Evolutionary conservation across 2,888 invertebrate genomes (phyloP), one percentile per base, ranked within the genome.

Genomic region (Trissolcus brochymenae): DNA sequence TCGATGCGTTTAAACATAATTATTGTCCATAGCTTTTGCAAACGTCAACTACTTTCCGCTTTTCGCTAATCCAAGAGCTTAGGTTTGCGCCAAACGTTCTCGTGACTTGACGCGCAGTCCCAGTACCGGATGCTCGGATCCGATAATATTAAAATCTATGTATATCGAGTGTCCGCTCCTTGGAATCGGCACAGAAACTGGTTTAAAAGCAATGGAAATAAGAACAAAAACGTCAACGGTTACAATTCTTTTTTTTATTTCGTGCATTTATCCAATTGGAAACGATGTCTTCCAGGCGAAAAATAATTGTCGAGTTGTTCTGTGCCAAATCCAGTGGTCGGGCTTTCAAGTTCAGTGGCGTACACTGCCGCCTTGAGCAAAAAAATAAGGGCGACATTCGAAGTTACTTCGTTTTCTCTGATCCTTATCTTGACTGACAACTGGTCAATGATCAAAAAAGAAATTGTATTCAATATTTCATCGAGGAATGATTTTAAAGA

Each of bases 341-440:
- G 75, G 72, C 29, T 66, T 67, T 62, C 74, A 79, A 79, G 78
- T 81, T 82, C 79, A 78, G 75, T 78, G 71, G 79, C 80, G 73
- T 80, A 56, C 77, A 71, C 71, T 78, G 79, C 35, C 35, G 35
- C 35, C 35, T 35, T 35, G 35, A 35, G 35, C 35, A 35, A 35
- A 9, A 35, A 35, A 35, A 35, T n/a, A 2, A 11, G 9, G 35
- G 11, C 35, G 35, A 35, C 9, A 35, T 35, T 35, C 9, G 35
- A 9, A 35, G 35, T 35, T 35, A 9, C 35, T 35, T 35, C 35
- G 35, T 35, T 35, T 9, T 1, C 35, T 11, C 9, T 11, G 35
- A 11, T 11, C 35, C 9, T 35, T 35, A 35, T 35, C 9, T 35
- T 35, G 35, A 35, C 35, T 11, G 1, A 25, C 25, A 25, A 35